Evolutionary conservation across 1,140 invertebrate species (phyloP).

Genomic region (Ganaspis sp.): DNA sequence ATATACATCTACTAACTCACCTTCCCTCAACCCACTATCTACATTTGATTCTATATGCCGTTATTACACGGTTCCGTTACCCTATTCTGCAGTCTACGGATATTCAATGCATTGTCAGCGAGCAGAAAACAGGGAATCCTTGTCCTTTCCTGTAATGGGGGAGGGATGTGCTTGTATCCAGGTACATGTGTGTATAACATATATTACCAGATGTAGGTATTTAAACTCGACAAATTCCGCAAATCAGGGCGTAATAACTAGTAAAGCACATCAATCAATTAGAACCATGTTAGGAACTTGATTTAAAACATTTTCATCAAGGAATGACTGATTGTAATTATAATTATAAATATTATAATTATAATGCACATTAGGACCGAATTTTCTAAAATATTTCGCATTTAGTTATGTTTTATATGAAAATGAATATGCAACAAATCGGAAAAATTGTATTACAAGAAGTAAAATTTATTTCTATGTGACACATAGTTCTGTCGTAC

Average conservation of each 20-base stretch:
- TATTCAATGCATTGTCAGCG: conserved; percentile 53
- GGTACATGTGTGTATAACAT: not conserved
- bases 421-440: too few species aligned
- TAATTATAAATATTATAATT: not conserved
- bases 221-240: not conserved
- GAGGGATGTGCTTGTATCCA: conserved; percentile 15
- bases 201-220: not conserved
- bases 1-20: not conserved
- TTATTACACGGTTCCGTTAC: conserved; percentile 59
- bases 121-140: conserved; percentile 47
- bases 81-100: conserved; percentile 43
- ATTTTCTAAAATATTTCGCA: too few species aligned
- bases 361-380: too few species aligned
- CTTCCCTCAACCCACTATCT: conserved; percentile 33
- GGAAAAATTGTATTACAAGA: too few species aligned
- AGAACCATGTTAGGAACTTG: not conserved
- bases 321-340: not conserved
- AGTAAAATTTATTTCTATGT: too few species aligned
- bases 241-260: not conserved
- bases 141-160: conserved; percentile 38
- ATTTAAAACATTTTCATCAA: conserved; percentile 34
- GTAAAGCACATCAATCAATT: not conserved
- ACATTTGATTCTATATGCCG: conserved; percentile 49
- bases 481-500: too few species aligned
- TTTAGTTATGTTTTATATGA: too few species aligned